Evolutionary conservation across 2,797 vertebrate species (phyloP), one percentile per base, ranked within the genome.

Genomic region (Novumbra hubbsi): DNA sequence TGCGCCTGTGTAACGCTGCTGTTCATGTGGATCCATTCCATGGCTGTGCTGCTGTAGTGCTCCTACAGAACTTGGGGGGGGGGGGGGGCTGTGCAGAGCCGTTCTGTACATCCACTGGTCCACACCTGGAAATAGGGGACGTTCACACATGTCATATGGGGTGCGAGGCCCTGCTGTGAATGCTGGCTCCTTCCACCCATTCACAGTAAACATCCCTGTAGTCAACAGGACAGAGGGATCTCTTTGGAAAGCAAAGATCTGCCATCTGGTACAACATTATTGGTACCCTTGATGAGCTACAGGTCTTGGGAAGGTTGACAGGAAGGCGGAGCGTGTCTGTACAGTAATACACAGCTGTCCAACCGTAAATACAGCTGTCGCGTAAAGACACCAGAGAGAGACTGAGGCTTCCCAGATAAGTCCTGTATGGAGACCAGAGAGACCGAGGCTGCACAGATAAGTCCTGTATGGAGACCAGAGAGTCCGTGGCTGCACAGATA

Each of bases 11-110:
- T 68, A 68, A 19, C 66, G 68, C 49, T 74, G 72, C 71, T 71
- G 73, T 67, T 80, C 55, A 64, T 73, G 64, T 11, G 63, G 71
- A 77, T 78, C 38, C 32, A 74, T 77, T 55, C 78, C 74, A 67
- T 38, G 28, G 34, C 24, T 21, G 19, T 55, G n/a, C n/a, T 55
- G 52, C 52, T 55, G 9, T 9, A 24, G 21, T 11, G 5, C 55
- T 19, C 32, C 19, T 24, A 55, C 50, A 70, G 50, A 70, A 55
- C 41, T 17, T 19, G 45, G 12, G 68, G 27, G 68, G 45, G 12
- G 68, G 27, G 68, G 11, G 68, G 55, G 34, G 50, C 50, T 34
- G 28, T 32, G 50, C 49, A 34, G 50, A 32, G 55, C 55, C 24
- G 21, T 60, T 21, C 11, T 24, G 21, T 60, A 14, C 4, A 14